Conservation (phyloP, 2,888 invertebrate genomes). For the Dermolepida albohirtum region DNA sequence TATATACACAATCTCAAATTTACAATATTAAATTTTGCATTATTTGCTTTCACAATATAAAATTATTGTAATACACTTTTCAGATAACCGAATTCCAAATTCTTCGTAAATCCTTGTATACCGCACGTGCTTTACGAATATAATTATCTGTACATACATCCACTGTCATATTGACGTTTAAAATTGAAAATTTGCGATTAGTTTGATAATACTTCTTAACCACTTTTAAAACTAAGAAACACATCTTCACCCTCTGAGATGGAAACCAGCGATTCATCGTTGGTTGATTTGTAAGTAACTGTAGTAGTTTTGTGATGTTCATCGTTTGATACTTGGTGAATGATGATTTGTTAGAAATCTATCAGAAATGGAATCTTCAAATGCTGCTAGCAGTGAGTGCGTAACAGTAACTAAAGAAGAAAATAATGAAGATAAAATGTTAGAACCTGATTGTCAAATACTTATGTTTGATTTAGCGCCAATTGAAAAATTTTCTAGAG, state of each 20-base stretch:
- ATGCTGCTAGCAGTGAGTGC: not conserved
- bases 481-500: slow-evolving; percentile 39
- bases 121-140: too few species aligned
- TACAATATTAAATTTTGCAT: too few species aligned
- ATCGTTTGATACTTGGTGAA: slow-evolving; percentile 4
- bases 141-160: too few species aligned
- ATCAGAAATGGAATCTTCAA: slow-evolving; percentile 11
- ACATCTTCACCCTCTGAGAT: slow-evolving; percentile 1
- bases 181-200: too few species aligned
- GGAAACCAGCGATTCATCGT: slow-evolving; percentile 19
- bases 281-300: slow-evolving; percentile 33
- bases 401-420: slow-evolving; percentile 28
- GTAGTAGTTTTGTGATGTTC: not conserved
- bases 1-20: too few species aligned
- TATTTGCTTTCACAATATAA: not conserved
- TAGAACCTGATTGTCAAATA: slow-evolving; percentile 34
- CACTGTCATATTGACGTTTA: too few species aligned
- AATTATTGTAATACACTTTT: not conserved
- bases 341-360: slow-evolving; percentile 21
- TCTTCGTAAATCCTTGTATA: too few species aligned
- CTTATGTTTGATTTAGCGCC: slow-evolving; percentile 37
- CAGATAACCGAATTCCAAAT: not conserved
- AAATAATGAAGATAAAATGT: slow-evolving; percentile 7
- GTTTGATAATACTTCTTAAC: too few species aligned
- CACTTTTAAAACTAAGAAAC: slow-evolving; percentile 1